phyloP scores from a whole-genome alignment of 2,888 invertebrate genomes.

The Philereme vetulata region DNA sequence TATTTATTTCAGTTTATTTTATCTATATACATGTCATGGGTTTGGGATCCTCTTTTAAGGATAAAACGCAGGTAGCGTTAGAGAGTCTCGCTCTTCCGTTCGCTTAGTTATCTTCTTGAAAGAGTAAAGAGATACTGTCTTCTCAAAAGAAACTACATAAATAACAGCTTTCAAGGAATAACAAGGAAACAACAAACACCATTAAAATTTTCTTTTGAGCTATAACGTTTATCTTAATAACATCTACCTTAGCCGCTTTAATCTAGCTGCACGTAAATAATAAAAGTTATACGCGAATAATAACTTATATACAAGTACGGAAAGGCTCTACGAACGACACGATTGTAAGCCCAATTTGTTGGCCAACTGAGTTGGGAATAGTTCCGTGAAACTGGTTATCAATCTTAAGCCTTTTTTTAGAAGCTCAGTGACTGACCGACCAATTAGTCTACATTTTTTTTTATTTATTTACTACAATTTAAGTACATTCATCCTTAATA shows the following conservation, averaged over 20 bases:
- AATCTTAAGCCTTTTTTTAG: too few species aligned
- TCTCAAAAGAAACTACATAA: slow-evolving; percentile 11
- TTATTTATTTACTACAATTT: too few species aligned
- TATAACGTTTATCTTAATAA: slow-evolving; percentile 28
- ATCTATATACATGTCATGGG: too few species aligned
- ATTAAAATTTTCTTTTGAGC: slow-evolving; percentile 28
- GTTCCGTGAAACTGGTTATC: background rate
- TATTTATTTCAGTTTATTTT: too few species aligned
- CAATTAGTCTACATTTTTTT: too few species aligned
- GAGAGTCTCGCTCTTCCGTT: too few species aligned
- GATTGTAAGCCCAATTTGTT: background rate
- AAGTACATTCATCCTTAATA: too few species aligned
- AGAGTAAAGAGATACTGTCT: too few species aligned
- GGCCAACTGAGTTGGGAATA: slow-evolving; percentile 7
- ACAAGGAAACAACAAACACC: slow-evolving; percentile 29
- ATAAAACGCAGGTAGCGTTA: too few species aligned
- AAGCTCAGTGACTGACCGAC: too few species aligned
- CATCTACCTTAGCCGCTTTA: slow-evolving; percentile 26
- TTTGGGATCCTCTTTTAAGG: too few species aligned
- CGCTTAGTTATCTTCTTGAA: too few species aligned
- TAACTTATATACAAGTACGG: slow-evolving; percentile 11
- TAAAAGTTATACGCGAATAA: slow-evolving; percentile 27
- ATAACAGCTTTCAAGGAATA: slow-evolving; percentile 14
- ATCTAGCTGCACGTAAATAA: slow-evolving; percentile 25
- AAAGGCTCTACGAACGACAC: slow-evolving; percentile 1